Evolutionary conservation across 2,888 invertebrate species (phyloP), one percentile per base, ranked within the genome.

Genomic region (Drosophila neotestacea): DNA sequence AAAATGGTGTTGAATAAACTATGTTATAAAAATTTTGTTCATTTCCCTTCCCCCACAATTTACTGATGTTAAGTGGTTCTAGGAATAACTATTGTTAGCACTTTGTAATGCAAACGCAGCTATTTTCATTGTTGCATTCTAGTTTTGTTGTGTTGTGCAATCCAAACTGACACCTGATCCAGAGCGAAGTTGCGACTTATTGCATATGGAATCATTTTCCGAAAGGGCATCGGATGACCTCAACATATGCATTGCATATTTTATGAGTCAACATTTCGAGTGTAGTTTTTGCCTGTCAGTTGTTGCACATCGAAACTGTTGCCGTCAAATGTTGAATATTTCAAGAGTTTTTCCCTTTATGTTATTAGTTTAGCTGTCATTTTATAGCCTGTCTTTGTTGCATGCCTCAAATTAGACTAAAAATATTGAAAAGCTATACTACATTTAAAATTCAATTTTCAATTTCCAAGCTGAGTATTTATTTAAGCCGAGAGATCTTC

Each of bases 111-210:
- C 66, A 22, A 44, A 30, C 54, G 30, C 28, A 22, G 63, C 63
- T n/a, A 63, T 36, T 63, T 64, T 27, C 70, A 47, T 55, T 68
- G 63, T 73, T 72, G 68, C 64, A 77, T 63, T 65, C 71, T 61
- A 51, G 65, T 70, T 77, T 80, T 28, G 50, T 46, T 50, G 16
- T 5, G 38, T 60, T 62, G 59, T 65, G 60, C 46, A 36, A 30
- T 41, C n/a, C n/a, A 66, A 63, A 61, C 10, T 41, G 71, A 47
- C 73, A 84, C 46, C 66, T 47, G 73, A 70, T 46, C 27, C 51
- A 38, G 22, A 28, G 34, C 30, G n/a, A 9, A n/a, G n/a, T 34
- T 22, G 9, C 46, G 28, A 48, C 28, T 22, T 16, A 4, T 54
- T 41, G 41, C 67, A 55, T 36, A 34, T 47, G 62, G 65, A 27